These are phyloP conservation scores for Diachasma alloeum DNA, from an alignment of 1,140 invertebrate genomes.

Conservation along the genomic window DNA sequence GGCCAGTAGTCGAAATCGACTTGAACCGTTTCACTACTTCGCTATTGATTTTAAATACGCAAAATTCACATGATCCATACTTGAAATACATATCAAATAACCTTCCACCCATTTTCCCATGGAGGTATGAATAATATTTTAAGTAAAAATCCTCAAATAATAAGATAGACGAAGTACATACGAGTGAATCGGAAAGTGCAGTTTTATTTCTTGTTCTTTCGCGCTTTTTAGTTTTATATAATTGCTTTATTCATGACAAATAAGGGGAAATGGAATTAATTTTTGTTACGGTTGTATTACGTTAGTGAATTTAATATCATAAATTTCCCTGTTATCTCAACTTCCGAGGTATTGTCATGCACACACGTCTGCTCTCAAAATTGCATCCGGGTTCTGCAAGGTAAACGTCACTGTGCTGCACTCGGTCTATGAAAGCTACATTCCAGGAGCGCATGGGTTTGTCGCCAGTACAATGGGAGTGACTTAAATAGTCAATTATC, in stretches of 20 bases:
- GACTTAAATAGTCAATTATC: background rate
- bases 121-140: too few relatives aligned
- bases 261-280: background rate
- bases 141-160: too few relatives aligned
- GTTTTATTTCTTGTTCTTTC: background rate
- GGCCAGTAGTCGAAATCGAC: too few relatives aligned
- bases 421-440: conserved; percentile 20
- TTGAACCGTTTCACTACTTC: too few relatives aligned
- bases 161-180: too few relatives aligned
- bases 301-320: background rate
- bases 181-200: too few relatives aligned
- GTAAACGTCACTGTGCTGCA: conserved; percentile 23
- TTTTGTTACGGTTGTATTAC: background rate
- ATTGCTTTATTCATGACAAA: background rate
- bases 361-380: conserved; percentile 23
- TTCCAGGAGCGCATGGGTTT: conserved; percentile 13
- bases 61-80: too few relatives aligned
- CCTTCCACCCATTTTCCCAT: too few relatives aligned
- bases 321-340: background rate
- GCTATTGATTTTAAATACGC: too few relatives aligned
- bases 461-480: background rate
- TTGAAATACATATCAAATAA: too few relatives aligned
- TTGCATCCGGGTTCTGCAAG: conserved; percentile 37
- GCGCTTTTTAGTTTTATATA: background rate
- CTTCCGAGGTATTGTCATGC: conserved; percentile 15